Evolutionary conservation across 1,140 invertebrate genomes (phyloP), one percentile per base, ranked within the genome.

Genomic region (Drosophila murphyi): DNA sequence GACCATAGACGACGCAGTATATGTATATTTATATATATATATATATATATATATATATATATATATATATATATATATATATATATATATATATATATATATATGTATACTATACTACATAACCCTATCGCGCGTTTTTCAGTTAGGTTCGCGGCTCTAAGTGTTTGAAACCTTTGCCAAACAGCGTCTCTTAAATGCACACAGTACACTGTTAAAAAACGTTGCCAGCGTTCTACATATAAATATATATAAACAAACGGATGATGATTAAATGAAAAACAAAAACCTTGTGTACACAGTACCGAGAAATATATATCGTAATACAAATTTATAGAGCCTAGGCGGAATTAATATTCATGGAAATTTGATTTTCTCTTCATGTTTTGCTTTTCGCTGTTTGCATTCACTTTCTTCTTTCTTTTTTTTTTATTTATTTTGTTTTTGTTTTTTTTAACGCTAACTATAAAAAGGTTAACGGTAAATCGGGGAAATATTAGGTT

Each of bases 231-330:
- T 59, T 67, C 20, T 59, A 67, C 52, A 59, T 43, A 62, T 72
- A 75, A 20, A 20, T 20, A 62, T 65, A 32, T 35, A 71, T 41
- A 60, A 77, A 74, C 64, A 72, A 80, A 71, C 48, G 65, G 32
- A 76, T 65, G 52, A 41, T 65, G 59, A 56, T 59, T 50, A 74
- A 43, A 62, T 82, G 41, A 64, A 64, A 78, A 86, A 86, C 65
- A 80, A 74, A 71, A 73, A 81, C 63, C 47, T 76, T 69, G 75
- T 82, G 78, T 82, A 85, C 82, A 85, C 78, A 82, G 82, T 87
- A 81, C 75, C 59, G 67, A 50, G 10, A 45, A 35, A 47, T 71
- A 35, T 61, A 79, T 51, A 56, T 35, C 50, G 76, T 41, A 73
- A 72, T 55, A 74, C 78, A 72, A 74, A 72, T 60, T 74, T 74